Evolutionary conservation across 1,140 invertebrate genomes (phyloP), one percentile per base, ranked within the genome.

Genomic region (Luehdorfia chinensis): DNA sequence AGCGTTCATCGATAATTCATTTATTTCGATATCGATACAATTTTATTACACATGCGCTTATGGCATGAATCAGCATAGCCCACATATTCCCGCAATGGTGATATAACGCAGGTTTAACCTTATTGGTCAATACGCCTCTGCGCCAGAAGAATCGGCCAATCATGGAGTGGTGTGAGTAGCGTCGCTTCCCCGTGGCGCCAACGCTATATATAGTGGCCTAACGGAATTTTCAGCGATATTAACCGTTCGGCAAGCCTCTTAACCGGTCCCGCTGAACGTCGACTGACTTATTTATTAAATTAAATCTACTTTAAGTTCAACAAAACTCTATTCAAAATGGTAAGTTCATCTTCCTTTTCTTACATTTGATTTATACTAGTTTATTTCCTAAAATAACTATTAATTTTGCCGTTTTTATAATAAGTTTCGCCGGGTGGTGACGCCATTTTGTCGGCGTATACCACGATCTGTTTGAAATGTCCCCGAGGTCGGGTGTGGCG

Each of bases 181-280:
- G 77, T 80, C 72, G 53, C 30, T 70, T 60, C 74, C 70, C 63
- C 63, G 48, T 55, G 33, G 45, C 50, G 44, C 57, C 54, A 47
- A 15, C 19, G 4, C 31, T 84, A 85, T 85, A 85, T 55, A 85
- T 72, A 60, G 47, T 19, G 45, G 30, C 43, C 30, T 70, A 81
- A 84, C 78, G 78, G 77, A 66, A 44, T 64, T 74, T 78, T 66
- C 50, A 28, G 4, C 55, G 45, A 66, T 73, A 80, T 62, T 74
- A 75, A 70, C 65, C 74, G 78, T 84, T 85, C 64, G 76, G 81
- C 81, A 84, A 84, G 57, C 81, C 81, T 74, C 81, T 76, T 85
- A 71, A 76, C 79, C 77, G 81, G 81, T 84, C 59, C 56, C 68
- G 79, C 75, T 76, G 77, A 84, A 85, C 79, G 74, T 71, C 72